phyloP scores from a whole-genome alignment of 2,113 vertebrate genomes.

The Arizona elegans region DNA sequence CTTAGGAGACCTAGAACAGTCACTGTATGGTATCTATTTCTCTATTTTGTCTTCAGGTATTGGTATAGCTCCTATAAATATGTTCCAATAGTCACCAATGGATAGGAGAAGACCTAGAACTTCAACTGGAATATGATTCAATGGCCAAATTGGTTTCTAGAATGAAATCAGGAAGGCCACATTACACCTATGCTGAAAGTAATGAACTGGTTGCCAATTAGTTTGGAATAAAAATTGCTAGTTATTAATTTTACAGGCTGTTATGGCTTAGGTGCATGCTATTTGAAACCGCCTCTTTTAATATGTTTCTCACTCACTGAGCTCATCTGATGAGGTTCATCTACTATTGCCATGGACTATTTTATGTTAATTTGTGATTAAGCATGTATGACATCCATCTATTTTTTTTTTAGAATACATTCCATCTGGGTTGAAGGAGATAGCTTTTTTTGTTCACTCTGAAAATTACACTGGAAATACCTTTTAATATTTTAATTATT shows the following conservation, averaged over 20 bases:
- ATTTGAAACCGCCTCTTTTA: not conserved
- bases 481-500: not conserved
- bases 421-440: not conserved
- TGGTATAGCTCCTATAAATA: not conserved
- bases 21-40: not conserved
- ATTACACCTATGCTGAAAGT: not conserved
- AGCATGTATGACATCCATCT: not conserved
- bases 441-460: not conserved
- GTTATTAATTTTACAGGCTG: not conserved
- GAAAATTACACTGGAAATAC: not conserved
- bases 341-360: not conserved
- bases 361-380: not conserved
- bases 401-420: not conserved
- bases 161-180: not conserved
- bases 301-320: not conserved
- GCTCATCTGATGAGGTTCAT: not conserved
- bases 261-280: not conserved
- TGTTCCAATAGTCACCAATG: not conserved
- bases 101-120: not conserved
- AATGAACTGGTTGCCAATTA: not conserved
- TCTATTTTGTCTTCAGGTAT: not conserved
- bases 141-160: not conserved
- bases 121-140: not conserved
- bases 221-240: not conserved
- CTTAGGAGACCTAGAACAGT: not conserved